Conservation (phyloP, 2,113 vertebrate species). For the Xiphophorus couchianus region DNA sequence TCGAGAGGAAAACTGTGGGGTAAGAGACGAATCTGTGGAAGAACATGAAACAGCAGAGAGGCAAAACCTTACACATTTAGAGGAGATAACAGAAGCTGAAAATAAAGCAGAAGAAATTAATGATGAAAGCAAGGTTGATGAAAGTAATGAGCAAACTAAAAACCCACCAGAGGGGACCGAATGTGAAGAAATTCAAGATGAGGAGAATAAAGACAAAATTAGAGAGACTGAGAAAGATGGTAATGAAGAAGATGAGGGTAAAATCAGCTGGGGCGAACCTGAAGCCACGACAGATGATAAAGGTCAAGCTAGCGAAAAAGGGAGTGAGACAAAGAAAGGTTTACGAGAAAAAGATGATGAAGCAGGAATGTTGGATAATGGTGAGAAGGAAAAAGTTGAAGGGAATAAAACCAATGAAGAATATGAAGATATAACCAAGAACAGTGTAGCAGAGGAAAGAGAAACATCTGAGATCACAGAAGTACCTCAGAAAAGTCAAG, state of each 20-base stretch:
- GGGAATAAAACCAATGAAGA: conserved; percentile 19
- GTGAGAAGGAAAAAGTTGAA: not conserved
- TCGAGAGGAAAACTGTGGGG: not conserved
- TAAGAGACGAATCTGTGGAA: conserved; percentile 30
- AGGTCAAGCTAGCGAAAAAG: conserved; percentile 4
- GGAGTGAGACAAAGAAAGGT: conserved; percentile 1
- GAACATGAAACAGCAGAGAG: not conserved
- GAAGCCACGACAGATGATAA: conserved; percentile 7
- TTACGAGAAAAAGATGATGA: conserved; percentile 8
- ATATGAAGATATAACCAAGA: conserved; percentile 3
- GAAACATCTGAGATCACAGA: conserved; percentile 14
- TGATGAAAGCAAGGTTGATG: conserved; percentile 11
- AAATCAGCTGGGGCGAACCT: not conserved
- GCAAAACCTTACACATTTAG: conserved; percentile 16
- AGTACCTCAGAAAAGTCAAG: conserved; percentile 15
- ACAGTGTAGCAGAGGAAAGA: conserved; percentile 5
- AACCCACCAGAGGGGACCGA: conserved; percentile 9
- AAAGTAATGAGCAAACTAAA: conserved; percentile 11
- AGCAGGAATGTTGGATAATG: conserved; percentile 5
- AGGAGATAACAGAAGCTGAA: conserved; percentile 17
- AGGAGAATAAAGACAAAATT: conserved; percentile 5
- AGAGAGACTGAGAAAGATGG: conserved; percentile 12
- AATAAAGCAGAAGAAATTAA: conserved; percentile 3
- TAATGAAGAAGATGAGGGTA: not conserved
- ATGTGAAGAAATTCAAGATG: not conserved